Conservation (phyloP, 2,888 invertebrate species). For the Leptinotarsa peninsularis region DNA sequence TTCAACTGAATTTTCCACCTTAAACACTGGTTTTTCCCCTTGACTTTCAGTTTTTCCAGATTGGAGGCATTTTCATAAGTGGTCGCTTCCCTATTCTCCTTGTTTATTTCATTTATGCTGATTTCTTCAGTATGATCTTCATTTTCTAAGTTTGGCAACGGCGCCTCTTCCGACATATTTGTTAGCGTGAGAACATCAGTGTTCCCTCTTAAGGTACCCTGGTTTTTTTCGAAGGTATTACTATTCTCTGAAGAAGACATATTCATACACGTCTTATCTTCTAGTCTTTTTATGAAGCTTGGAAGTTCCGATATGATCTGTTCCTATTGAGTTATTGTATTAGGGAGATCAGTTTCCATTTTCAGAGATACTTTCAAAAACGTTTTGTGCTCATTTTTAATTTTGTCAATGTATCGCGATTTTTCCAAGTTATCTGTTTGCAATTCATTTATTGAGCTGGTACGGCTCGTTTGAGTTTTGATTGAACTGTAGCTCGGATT, state of each 20-base stretch:
- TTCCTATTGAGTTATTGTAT: no score
- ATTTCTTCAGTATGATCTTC: background rate
- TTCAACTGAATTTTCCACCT: background rate
- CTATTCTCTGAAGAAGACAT: background rate
- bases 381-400: no score
- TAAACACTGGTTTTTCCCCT: background rate
- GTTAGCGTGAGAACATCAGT: background rate
- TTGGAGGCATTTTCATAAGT: background rate
- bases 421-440: no score
- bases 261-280: background rate
- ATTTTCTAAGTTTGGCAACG: background rate
- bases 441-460: no score
- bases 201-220: background rate
- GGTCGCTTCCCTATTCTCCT: background rate
- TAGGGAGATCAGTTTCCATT: background rate
- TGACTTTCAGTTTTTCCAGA: background rate
- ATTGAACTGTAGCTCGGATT: no score
- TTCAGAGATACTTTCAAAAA: background rate
- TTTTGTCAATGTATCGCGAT: no score
- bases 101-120: background rate
- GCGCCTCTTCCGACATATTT: background rate
- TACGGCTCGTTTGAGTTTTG: no score
- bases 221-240: background rate
- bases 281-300: background rate
- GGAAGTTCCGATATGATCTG: background rate